phyloP scores from a whole-genome alignment of 2,888 invertebrate species.

The Phytoseiulus persimilis region DNA sequence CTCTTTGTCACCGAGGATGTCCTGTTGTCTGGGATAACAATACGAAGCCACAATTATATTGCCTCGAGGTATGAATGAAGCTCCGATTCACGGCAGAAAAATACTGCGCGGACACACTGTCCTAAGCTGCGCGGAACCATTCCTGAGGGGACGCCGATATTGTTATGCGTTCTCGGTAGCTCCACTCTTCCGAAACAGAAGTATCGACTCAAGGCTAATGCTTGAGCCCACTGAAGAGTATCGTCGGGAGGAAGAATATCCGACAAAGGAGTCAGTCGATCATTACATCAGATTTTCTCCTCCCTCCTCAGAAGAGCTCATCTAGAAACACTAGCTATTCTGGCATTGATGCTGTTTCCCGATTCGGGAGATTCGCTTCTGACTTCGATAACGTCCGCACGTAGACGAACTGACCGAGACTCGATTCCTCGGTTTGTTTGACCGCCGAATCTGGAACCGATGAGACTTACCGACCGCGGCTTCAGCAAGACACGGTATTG shows the following conservation, averaged over 20 bases:
- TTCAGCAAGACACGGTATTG: no score
- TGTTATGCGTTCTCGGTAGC: background rate
- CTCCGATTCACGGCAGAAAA: no score
- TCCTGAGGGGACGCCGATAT: background rate
- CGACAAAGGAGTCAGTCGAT: background rate
- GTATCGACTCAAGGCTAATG: background rate
- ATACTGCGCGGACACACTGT: background rate
- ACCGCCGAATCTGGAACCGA: no score
- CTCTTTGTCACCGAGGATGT: no score
- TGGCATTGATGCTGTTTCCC: background rate
- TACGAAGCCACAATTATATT: no score
- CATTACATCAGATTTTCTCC: background rate
- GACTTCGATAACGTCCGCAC: no score
- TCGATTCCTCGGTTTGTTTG: no score
- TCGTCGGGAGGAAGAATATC: background rate
- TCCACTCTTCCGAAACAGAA: background rate
- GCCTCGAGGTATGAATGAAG: no score
- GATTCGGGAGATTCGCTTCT: background rate
- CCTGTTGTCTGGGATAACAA: no score
- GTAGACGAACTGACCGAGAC: no score
- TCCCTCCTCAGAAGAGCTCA: background rate
- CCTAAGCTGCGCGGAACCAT: background rate
- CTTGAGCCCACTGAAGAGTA: background rate
- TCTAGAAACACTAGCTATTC: background rate
- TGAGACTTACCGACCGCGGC: no score